Evolutionary conservation across 2,888 invertebrate species (phyloP), one percentile per base, ranked within the genome.

Genomic region (Caenorhabditis virilis): DNA sequence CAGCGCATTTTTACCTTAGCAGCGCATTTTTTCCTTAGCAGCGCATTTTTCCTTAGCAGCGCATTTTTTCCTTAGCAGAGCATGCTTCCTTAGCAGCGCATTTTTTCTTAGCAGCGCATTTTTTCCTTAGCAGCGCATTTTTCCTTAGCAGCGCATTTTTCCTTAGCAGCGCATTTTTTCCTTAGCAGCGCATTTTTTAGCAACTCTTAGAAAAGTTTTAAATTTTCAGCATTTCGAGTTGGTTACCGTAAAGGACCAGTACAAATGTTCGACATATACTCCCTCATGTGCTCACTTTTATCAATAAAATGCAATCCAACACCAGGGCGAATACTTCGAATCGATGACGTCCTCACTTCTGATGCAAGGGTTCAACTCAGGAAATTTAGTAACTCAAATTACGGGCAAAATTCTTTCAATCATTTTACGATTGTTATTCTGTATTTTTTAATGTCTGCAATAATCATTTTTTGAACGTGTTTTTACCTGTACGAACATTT

Each of bases 241-340:
- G 68, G 70, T 22, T 69, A 58, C 38, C 59, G 66, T 9, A 73
- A 71, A 54, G 69, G 67, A 5, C 57, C 63, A 22, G 36, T 70
- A 18, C 71, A 74, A 51, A 49, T 77, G 27, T 60, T 67, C 36
- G 77, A 77, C 47, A 26, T 77, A 9, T 72, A 74, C 51, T 56
- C 69, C 9, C 56, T 77, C 15, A 71, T 76, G 52, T 77, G 77
- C 47, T 61, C 66, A 7, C 27, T 77, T 1, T 43, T 77, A 9
- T 61, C 61, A 23, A 57, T 76, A 13, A 51, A 68, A 6, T 76
- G 76, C 46, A 65, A 72, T 61, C 56, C 49, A 1, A 71, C 72
- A 6, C 71, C 69, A 18, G 69, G 67, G 51, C 35, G 71, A 18
- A 60, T 73, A 2, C 58, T 60, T 18, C 52, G 73, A 35, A 69